Evolutionary conservation across 1,140 invertebrate genomes (phyloP), one percentile per base, ranked within the genome.

Genomic region (Lerema accius): DNA sequence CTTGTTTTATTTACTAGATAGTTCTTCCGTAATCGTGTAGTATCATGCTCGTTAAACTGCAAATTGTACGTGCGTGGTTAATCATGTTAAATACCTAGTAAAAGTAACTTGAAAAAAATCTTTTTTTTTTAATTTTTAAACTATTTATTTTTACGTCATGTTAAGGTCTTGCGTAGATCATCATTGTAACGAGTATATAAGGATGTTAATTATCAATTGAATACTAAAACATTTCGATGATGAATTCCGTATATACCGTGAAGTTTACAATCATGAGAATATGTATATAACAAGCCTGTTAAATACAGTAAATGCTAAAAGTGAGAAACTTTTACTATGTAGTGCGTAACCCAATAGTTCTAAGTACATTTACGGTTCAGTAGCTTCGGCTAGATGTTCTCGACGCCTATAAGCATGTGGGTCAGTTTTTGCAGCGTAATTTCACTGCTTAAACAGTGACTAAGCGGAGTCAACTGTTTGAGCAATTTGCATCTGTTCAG

Each of bases 391-490:
- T 50, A 56, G 43, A 50, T 67, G 51, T 32, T 32, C 69, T 70
- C 60, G 65, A 45, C 71, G 78, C 67, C 78, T 76, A 63, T 76
- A 73, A 63, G 43, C 69, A 78, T 78, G 70, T 82, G 37, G 80
- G 78, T 79, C 76, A 77, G 65, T 78, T 80, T 82, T 82, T 82
- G 64, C 72, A 40, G 42, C 15, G 43, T 64, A 67, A 77, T 82
- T 77, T 78, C 78, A 78, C 80, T 82, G 72, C 76, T 72, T 76
- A 80, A 80, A 82, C 67, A 82, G 78, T 77, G 48, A 43, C 43
- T 40, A 50, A 58, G 53, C 37, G 28, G 4, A 32, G 28, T 39
- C 51, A 43, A 60, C 39, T 60, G 39, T 60, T 67, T 53, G 26
- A 26, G 0, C n/a, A n/a, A n/a, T n/a, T n/a, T n/a, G n/a, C n/a